A percentile compares a stretch with the other conserved stretches of the same genome.
These are phyloP conservation scores for Silvanus unidentatus DNA, from an alignment of 2,888 invertebrate species.

Conservation along the genomic window DNA sequence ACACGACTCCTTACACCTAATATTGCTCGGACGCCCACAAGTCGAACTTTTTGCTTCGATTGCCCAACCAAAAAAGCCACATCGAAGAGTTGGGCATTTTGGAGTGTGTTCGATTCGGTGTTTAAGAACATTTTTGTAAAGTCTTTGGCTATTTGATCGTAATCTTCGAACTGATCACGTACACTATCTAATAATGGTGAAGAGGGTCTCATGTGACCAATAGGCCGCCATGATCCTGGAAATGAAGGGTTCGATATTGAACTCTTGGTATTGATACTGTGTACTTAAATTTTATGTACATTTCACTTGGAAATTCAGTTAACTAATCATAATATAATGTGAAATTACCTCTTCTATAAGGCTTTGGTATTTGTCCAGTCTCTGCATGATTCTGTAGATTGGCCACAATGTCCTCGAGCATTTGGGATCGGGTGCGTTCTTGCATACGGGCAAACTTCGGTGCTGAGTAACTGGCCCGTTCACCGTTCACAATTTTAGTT, in stretches of 20 bases:
- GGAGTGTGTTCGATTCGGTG: constrained; percentile 68
- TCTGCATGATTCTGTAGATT: constrained; percentile 91
- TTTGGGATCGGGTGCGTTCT: constrained; percentile 85
- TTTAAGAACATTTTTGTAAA: constrained; percentile 86
- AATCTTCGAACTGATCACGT: constrained; percentile 88
- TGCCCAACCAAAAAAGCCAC: constrained; percentile 88
- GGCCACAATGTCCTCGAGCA: constrained; percentile 91
- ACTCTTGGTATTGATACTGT: too few species aligned
- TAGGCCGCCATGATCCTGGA: constrained; percentile 85
- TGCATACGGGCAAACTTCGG: constrained; percentile 95
- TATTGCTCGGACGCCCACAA: constrained; percentile 87
- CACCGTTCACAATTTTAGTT: constrained; percentile 90
- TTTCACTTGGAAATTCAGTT: too few species aligned
- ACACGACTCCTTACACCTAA: constrained; percentile 85
- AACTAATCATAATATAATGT: too few species aligned
- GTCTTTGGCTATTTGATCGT: constrained; percentile 89
- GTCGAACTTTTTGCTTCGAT: constrained; percentile 79
- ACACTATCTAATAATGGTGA: constrained; percentile 89
- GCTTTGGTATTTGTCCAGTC: constrained; percentile 93
- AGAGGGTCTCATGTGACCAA: constrained; percentile 90
- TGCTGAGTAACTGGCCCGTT: constrained; percentile 88
- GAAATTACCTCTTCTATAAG: constrained; percentile 75
- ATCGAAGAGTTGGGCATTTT: constrained; percentile 81
- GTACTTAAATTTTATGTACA: too few species aligned
- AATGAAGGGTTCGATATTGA: too few species aligned